Conservation (phyloP, 92 coral and sea anemone genomes). For the Epizoanthus rinbou region DNA sequence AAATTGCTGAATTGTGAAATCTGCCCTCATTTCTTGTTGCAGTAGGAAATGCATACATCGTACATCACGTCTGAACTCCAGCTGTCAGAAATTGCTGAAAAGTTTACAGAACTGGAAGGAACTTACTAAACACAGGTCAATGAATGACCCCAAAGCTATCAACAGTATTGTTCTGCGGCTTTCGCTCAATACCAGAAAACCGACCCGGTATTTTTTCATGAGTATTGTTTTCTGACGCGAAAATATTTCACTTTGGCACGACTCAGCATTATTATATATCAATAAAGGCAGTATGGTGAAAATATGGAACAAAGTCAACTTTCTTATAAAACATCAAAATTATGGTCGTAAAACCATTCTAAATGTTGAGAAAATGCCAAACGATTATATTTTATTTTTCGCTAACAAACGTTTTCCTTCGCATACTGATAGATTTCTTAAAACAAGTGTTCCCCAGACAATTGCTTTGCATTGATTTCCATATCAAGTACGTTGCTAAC, state of each 20-base stretch:
- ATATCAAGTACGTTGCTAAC: conserved; percentile 36
- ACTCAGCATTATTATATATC: background rate
- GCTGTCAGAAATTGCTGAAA: conserved; percentile 10
- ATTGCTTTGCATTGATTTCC: conserved; percentile 29
- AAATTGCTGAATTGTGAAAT: too few species aligned
- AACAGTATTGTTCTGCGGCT: conserved; percentile 12
- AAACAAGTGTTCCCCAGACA: conserved; percentile 6
- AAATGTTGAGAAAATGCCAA: too few species aligned
- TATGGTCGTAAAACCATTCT: too few species aligned
- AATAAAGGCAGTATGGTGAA: background rate
- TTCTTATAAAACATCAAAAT: background rate
- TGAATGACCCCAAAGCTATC: background rate
- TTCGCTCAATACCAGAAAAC: background rate
- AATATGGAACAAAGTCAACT: background rate
- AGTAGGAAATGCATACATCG: background rate
- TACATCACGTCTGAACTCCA: background rate
- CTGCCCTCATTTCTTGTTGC: too few species aligned
- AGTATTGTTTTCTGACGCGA: background rate
- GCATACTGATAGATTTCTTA: background rate
- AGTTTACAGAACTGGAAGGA: conserved; percentile 12
- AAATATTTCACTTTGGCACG: background rate
- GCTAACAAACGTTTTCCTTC: too few species aligned
- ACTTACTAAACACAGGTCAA: background rate
- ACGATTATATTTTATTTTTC: too few species aligned
- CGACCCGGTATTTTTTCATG: background rate